Conservation (phyloP, 2,113 vertebrate genomes). For the Heterochromis multidens region DNA sequence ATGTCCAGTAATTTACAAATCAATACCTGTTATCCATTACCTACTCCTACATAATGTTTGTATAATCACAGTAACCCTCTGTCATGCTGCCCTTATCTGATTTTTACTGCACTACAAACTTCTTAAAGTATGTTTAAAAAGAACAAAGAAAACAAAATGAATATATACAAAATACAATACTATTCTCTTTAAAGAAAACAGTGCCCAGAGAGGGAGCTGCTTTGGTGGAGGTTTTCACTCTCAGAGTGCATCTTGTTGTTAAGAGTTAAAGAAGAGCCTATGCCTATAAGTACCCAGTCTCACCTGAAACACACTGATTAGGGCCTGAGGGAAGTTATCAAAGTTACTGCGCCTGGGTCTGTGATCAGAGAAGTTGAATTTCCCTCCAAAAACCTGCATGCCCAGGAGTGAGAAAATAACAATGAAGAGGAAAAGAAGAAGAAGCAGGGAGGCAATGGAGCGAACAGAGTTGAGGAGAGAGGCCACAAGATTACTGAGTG, state of each 20-base stretch:
- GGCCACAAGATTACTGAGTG: constrained; percentile 91
- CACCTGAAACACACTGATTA: constrained; percentile 98
- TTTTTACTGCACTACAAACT: too few species aligned
- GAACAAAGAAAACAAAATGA: too few species aligned
- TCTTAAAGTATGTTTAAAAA: too few species aligned
- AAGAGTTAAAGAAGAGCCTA: fast-evolving
- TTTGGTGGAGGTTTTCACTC: not conserved
- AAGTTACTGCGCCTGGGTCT: constrained; percentile 89
- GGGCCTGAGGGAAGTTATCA: constrained; percentile 94
- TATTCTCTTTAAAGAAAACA: too few species aligned
- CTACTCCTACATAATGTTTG: too few species aligned
- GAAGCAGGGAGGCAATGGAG: constrained; percentile 93
- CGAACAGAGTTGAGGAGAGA: constrained; percentile 94
- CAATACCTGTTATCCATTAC: too few species aligned
- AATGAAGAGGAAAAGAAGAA: constrained; percentile 96
- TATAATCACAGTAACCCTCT: too few species aligned
- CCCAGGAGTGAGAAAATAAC: constrained; percentile 93
- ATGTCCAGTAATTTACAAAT: too few species aligned
- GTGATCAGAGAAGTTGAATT: constrained; percentile 87
- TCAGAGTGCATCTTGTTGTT: fast-evolving
- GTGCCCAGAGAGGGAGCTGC: too few species aligned
- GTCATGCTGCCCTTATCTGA: too few species aligned
- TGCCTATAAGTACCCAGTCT: not conserved
- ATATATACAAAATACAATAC: too few species aligned
- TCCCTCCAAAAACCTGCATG: constrained; percentile 98